phyloP scores from a whole-genome alignment of 2,113 vertebrate species.

The Bufo bufo region DNA sequence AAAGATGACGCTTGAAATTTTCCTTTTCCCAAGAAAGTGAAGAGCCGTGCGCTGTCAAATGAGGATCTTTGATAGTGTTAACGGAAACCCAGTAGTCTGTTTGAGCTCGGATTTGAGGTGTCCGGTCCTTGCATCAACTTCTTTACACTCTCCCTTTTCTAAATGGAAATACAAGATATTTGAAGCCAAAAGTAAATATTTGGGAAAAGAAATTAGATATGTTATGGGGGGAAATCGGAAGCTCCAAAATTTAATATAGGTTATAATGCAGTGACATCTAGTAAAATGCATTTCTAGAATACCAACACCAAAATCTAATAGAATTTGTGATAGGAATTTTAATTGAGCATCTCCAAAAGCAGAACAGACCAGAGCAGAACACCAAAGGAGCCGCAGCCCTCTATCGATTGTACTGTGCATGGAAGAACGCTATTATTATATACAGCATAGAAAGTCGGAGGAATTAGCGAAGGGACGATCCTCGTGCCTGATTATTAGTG shows the following conservation, averaged over 20 bases:
- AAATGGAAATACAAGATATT: slow-evolving; percentile 59
- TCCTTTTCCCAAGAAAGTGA: not conserved
- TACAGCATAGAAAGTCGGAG: too few species aligned
- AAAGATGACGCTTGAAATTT: not conserved
- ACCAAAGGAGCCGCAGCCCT: not conserved
- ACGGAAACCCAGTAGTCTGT: slow-evolving; percentile 29
- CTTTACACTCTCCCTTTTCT: slow-evolving; percentile 56
- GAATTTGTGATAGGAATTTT: slow-evolving; percentile 56
- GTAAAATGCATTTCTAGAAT: slow-evolving; percentile 49
- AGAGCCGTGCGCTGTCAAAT: not conserved
- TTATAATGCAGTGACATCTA: slow-evolving; percentile 53
- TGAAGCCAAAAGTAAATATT: slow-evolving; percentile 58
- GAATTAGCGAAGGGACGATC: too few species aligned
- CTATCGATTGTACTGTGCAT: not conserved
- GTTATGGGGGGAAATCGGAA: slow-evolving; percentile 46
- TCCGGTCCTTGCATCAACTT: not conserved
- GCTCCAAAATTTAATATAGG: slow-evolving; percentile 56
- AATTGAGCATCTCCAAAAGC: slow-evolving; percentile 41
- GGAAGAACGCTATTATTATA: not conserved
- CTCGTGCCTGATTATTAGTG: too few species aligned
- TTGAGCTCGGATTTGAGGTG: slow-evolving; percentile 44
- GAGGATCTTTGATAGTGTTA: slow-evolving; percentile 34
- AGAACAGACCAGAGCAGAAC: not conserved
- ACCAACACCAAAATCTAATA: slow-evolving; percentile 48
- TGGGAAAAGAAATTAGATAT: slow-evolving; percentile 56